phyloP scores from a whole-genome alignment of 2,797 vertebrate species.

The Manis pentadactyla region DNA sequence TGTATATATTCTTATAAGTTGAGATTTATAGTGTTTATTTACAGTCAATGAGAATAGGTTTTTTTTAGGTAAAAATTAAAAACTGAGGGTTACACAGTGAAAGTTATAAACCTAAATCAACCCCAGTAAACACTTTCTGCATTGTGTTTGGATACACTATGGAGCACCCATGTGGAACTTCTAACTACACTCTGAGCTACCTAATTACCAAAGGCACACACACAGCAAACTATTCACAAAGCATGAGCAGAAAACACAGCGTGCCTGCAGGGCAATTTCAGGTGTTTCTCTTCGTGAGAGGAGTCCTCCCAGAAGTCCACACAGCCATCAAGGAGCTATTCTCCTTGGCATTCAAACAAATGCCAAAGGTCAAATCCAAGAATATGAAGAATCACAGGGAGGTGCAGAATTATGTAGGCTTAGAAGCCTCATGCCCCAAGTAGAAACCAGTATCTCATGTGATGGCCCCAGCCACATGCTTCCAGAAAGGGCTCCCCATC shows the following conservation, averaged over 20 bases:
- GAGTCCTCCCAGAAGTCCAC: neutral
- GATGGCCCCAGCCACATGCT: neutral
- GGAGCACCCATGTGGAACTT: neutral
- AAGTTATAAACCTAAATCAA: neutral
- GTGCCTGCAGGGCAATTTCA: neutral
- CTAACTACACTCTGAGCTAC: neutral
- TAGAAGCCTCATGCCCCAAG: neutral
- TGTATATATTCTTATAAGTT: neutral
- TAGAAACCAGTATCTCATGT: neutral
- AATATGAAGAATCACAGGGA: neutral
- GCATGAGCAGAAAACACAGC: neutral
- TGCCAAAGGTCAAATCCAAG: neutral
- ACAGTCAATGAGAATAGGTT: neutral
- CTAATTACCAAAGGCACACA: neutral
- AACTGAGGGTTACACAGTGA: neutral
- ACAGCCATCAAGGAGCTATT: neutral
- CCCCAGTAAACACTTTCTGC: neutral
- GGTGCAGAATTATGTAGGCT: neutral
- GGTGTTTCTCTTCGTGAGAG: neutral
- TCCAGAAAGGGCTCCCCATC: neutral
- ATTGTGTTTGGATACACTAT: neutral
- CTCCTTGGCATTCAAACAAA: neutral
- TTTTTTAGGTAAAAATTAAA: slow-evolving; percentile 25
- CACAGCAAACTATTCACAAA: neutral
- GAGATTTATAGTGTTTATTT: neutral